These are phyloP conservation scores for Datnioides undecimradiatus DNA, from an alignment of 2,113 vertebrate species.

Conservation along the genomic window DNA sequence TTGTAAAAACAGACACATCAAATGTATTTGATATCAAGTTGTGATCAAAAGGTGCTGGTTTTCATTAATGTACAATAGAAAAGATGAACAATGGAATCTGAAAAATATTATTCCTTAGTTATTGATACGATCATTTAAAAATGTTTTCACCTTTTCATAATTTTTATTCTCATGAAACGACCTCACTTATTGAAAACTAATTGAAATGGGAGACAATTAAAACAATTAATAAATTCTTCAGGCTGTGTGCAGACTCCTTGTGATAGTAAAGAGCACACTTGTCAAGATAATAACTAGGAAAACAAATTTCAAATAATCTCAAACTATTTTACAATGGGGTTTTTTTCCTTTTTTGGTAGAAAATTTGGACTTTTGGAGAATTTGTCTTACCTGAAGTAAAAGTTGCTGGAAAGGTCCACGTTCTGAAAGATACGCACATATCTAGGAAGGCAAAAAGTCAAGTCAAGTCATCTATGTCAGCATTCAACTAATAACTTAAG, in stretches of 20 bases:
- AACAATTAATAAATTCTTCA: neutral
- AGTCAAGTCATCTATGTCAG: neutral
- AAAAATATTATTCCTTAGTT: neutral
- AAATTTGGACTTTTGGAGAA: neutral
- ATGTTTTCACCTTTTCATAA: neutral
- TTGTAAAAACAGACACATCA: neutral
- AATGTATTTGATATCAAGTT: neutral
- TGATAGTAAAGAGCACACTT: neutral
- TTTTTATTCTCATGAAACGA: neutral
- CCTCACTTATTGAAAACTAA: neutral
- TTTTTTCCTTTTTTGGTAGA: neutral
- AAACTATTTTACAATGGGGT: neutral
- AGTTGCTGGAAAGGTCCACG: slow-evolving; percentile 98
- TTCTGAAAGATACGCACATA: slow-evolving; percentile 98
- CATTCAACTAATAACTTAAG: neutral
- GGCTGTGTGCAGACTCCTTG: neutral
- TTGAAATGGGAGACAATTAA: neutral
- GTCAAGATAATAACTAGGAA: neutral
- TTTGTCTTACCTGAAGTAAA: slow-evolving; percentile 94
- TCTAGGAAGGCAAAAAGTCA: slow-evolving; percentile 75
- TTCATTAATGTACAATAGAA: neutral
- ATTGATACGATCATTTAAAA: neutral
- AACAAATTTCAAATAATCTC: neutral
- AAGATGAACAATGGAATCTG: neutral
- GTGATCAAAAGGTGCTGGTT: neutral